Conservation (phyloP, 2,113 vertebrate genomes). For the Takifugu bimaculatus region DNA sequence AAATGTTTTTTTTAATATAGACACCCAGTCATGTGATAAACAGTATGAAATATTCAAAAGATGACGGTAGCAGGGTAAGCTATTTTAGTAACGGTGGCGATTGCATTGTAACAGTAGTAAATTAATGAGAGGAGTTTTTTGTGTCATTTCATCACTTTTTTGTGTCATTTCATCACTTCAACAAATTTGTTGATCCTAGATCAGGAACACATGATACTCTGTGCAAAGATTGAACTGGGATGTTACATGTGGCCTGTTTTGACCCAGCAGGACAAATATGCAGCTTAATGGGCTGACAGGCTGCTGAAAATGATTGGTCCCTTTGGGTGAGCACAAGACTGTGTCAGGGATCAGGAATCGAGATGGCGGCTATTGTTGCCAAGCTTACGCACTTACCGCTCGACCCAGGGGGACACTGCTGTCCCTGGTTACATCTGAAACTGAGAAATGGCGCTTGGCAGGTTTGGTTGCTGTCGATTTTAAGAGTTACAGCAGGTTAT, state of each 20-base stretch:
- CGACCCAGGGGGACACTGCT: constrained; percentile 42
- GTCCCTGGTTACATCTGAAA: constrained; percentile 55
- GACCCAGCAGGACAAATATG: constrained; percentile 32
- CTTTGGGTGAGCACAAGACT: constrained; percentile 51
- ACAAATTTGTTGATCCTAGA: too few relatives aligned
- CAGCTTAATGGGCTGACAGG: constrained; percentile 46
- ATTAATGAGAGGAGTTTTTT: constrained; percentile 5
- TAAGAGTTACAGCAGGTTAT: constrained; percentile 18
- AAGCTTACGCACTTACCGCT: constrained; percentile 42
- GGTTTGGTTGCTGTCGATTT: constrained; percentile 50
- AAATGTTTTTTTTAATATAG: constrained; percentile 9
- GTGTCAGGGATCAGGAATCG: constrained; percentile 57
- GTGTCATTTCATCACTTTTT: background rate
- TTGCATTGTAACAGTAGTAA: constrained; percentile 19
- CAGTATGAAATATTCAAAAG: constrained; percentile 14
- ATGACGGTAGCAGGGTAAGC: background rate
- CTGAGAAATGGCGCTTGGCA: constrained; percentile 52
- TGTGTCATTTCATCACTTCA: too few relatives aligned
- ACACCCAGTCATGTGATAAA: constrained; percentile 10
- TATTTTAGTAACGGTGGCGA: background rate
- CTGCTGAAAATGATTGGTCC: constrained; percentile 67
- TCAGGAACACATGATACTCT: too few relatives aligned
- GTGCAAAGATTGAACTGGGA: background rate
- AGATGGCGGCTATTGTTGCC: constrained; percentile 54
- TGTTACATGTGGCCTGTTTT: constrained; percentile 39